Evolutionary conservation across 2,888 invertebrate genomes (phyloP), one percentile per base, ranked within the genome.

Genomic region (Leucoptera coffeella): DNA sequence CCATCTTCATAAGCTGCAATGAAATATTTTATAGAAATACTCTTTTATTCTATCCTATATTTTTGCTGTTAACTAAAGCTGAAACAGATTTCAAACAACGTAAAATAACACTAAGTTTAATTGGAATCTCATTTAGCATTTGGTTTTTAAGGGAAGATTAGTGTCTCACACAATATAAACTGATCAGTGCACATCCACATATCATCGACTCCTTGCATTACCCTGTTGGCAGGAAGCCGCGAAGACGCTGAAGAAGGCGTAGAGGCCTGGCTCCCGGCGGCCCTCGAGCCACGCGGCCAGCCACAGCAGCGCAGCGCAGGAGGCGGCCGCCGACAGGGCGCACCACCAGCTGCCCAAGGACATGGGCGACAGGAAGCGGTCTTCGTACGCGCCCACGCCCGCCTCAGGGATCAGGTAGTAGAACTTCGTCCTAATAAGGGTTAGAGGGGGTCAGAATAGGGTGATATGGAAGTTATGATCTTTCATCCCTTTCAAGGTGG

Each of bases 361-460:
- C 40, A 75, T 50, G 0, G 75, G 75, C 8, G 56, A 55, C 2
- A 75, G 42, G 37, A 74, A 73, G 15, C 52, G 56, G 36, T 65
- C 59, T 37, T 67, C 65, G 32, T 60, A 65, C 3, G 45, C 33
- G 1, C 67, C 67, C 0, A 64, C 45, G 0, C 67, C 65, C 29
- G 45, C 43, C n/a, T 50, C 49, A 2, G 55, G 44, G 19, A 64
- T 61, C 2, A 61, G 36, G 38, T 65, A 67, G 46, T 52, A 67
- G 37, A 65, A 58, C 30, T 59, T 61, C 0, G 67, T 59, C 33
- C 67, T 67, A 32, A 3, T 29, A 32, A 7, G 13, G 14, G n/a
- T 12, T n/a, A n/a, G n/a, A n/a, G n/a, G n/a, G n/a, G n/a, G n/a
- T n/a, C n/a, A n/a, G n/a, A n/a, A n/a, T n/a, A n/a, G n/a, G n/a